These are phyloP conservation scores for Campoletis raptor DNA, from an alignment of 2,888 invertebrate genomes.

Conservation along the genomic window DNA sequence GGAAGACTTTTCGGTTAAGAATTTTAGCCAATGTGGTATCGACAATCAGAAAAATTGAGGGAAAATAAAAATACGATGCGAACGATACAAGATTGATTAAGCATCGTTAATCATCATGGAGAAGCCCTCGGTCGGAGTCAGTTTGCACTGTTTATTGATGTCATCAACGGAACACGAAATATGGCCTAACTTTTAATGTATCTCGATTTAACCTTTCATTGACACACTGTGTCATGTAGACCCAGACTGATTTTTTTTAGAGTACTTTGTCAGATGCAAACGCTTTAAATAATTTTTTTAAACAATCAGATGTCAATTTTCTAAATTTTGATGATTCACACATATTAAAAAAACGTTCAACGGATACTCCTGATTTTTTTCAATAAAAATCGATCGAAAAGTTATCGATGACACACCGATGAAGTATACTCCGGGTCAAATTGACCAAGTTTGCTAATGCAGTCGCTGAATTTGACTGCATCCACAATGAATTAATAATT, in stretches of 20 bases:
- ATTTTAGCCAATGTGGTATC: neutral
- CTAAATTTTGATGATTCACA: too few species aligned
- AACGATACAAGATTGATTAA: constrained; percentile 10
- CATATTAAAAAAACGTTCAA: too few species aligned
- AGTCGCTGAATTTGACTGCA: neutral
- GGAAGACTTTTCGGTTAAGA: constrained; percentile 8
- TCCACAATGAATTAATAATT: neutral
- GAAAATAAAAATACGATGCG: neutral
- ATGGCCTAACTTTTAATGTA: neutral
- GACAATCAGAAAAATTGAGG: neutral
- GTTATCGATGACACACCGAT: too few species aligned
- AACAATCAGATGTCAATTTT: too few species aligned
- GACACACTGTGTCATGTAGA: neutral
- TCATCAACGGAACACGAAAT: neutral
- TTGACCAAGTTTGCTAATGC: neutral
- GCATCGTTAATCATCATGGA: neutral
- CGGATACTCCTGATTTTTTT: too few species aligned
- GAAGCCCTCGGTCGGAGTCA: neutral
- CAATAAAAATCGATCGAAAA: too few species aligned
- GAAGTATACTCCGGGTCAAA: neutral
- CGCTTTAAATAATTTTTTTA: too few species aligned
- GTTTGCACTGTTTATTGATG: neutral
- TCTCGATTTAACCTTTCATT: neutral
- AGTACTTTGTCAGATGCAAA: too few species aligned
- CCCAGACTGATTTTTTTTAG: too few species aligned